Conservation (phyloP, 2,888 invertebrate genomes). For the Panorpa germanica region DNA sequence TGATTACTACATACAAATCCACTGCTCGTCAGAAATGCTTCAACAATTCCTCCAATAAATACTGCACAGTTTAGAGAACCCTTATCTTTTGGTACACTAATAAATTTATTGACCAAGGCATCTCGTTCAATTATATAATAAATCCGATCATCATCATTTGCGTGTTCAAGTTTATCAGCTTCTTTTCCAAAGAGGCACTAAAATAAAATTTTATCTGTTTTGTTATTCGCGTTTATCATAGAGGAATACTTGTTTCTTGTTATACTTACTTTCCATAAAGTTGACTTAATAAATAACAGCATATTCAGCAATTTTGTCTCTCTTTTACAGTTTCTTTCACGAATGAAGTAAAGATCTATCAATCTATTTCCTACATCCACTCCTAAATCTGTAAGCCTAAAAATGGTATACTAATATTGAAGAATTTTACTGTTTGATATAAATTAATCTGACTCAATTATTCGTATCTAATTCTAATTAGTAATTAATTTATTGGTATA, state of each 20-base stretch:
- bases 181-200: slow-evolving; percentile 91
- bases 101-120: slow-evolving; percentile 88
- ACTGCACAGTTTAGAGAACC: slow-evolving; percentile 94
- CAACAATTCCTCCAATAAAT: slow-evolving; percentile 96
- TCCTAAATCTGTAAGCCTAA: slow-evolving; percentile 83
- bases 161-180: slow-evolving; percentile 95
- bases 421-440: slow-evolving; percentile 3
- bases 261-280: slow-evolving; percentile 75
- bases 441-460: too few relatives aligned
- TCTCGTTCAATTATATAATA: slow-evolving; percentile 99
- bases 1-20: slow-evolving; percentile 73
- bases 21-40: slow-evolving; percentile 82
- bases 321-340: slow-evolving; percentile 85
- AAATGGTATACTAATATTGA: slow-evolving; percentile 5
- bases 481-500: too few relatives aligned
- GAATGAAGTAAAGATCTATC: slow-evolving; percentile 81
- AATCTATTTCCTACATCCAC: slow-evolving; percentile 87
- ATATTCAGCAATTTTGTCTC: slow-evolving; percentile 91
- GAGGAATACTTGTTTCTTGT: slow-evolving; percentile 1
- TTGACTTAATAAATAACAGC: slow-evolving; percentile 86
- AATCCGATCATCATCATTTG: slow-evolving; percentile 94
- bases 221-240: not conserved
- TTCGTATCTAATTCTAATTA: too few relatives aligned
- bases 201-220: slow-evolving; percentile 18
- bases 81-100: slow-evolving; percentile 96